Evolutionary conservation across 2,888 invertebrate genomes (phyloP).

Genomic region (Tenthredo scrophulariae): DNA sequence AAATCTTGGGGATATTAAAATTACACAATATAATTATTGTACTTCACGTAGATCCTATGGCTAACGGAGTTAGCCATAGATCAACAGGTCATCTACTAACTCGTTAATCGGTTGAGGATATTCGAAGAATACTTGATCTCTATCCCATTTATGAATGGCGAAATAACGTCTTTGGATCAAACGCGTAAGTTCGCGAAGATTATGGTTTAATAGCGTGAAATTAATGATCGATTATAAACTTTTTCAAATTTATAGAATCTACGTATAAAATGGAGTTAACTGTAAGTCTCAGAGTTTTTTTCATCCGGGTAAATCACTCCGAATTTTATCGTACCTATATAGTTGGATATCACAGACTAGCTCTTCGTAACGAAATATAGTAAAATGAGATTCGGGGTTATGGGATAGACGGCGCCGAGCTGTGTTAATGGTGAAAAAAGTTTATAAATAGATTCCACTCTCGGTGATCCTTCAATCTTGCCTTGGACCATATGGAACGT

Average conservation of each 20-base stretch:
- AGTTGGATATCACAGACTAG: neutral
- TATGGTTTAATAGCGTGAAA: neutral
- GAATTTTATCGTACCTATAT: neutral
- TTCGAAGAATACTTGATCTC: neutral
- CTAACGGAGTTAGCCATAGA: neutral
- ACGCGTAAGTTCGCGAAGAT: neutral
- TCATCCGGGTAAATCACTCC: neutral
- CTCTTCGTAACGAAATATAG: neutral
- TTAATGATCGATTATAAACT: neutral
- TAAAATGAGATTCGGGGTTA: neutral
- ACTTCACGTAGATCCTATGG: neutral
- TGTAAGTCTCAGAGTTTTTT: neutral
- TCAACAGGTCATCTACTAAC: neutral
- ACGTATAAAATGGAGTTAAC: neutral
- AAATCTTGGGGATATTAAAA: neutral
- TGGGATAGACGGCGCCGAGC: neutral
- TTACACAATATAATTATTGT: neutral
- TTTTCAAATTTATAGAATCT: neutral
- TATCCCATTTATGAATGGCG: neutral
- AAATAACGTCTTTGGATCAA: neutral
- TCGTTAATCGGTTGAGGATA: neutral
- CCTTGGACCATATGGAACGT: neutral
- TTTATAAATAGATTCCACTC: constrained; percentile 39
- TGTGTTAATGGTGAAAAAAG: constrained; percentile 11
- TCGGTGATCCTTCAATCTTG: constrained; percentile 23